These are phyloP conservation scores for Donacobius atricapilla DNA, from an alignment of 2,113 vertebrate species.

Conservation along the genomic window DNA sequence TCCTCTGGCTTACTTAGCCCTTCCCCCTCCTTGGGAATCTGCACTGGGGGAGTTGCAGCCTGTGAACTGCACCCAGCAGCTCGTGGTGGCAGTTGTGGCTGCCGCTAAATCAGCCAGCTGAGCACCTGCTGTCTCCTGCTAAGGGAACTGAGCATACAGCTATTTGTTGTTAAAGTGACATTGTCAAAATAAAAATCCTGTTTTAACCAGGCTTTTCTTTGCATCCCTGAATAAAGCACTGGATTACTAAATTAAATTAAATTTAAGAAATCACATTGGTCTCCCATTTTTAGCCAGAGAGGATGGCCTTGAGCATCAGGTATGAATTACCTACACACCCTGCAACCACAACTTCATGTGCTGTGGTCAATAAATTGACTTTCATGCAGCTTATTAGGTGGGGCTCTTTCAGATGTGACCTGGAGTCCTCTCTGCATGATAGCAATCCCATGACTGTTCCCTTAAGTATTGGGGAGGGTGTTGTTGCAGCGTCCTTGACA, in stretches of 20 bases:
- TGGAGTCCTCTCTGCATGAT: neutral
- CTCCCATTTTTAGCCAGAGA: constrained; percentile 22
- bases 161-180: constrained; percentile 47
- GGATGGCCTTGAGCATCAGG: constrained; percentile 13
- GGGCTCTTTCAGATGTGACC: constrained; percentile 45
- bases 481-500: neutral
- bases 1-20: neutral
- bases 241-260: neutral
- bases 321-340: constrained; percentile 11
- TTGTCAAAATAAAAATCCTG: neutral
- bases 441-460: neutral
- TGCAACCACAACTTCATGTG: constrained; percentile 19
- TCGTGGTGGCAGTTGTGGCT: constrained; percentile 19
- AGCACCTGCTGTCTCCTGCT: constrained; percentile 61
- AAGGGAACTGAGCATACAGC: neutral
- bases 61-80: constrained; percentile 54
- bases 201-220: neutral
- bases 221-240: neutral
- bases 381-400: constrained; percentile 45
- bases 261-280: neutral
- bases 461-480: neutral
- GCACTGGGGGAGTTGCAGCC: constrained; percentile 9
- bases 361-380: constrained; percentile 47
- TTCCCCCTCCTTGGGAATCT: constrained; percentile 50
- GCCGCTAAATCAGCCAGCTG: constrained; percentile 57